These are phyloP conservation scores for Habrosyne pyritoides DNA, from an alignment of 2,888 invertebrate genomes.

Conservation along the genomic window DNA sequence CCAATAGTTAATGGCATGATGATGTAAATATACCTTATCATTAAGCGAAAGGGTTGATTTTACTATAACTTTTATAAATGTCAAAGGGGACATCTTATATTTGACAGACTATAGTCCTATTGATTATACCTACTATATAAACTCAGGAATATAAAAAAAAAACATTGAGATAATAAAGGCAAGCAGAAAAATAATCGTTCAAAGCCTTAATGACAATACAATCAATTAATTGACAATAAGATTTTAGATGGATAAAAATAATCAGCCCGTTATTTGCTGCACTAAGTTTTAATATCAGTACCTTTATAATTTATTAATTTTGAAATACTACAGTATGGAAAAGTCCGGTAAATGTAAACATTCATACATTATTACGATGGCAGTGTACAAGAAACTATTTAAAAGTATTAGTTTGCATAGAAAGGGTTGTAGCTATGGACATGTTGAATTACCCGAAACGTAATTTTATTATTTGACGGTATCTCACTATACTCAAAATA, in stretches of 20 bases:
- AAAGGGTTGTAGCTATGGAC: slow-evolving; percentile 27
- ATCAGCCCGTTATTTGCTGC: neutral
- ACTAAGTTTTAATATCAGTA: neutral
- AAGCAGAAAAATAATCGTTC: neutral
- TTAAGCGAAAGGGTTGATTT: no score
- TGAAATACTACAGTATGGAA: neutral
- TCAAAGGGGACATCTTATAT: no score
- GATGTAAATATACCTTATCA: no score
- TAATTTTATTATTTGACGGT: slow-evolving; percentile 59
- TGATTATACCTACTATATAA: no score
- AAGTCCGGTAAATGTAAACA: neutral
- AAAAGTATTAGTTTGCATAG: slow-evolving; percentile 11
- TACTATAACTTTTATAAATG: no score
- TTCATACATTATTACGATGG: neutral
- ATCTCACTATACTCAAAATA: slow-evolving; percentile 73
- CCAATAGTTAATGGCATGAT: no score
- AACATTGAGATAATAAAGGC: no score
- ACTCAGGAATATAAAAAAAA: no score
- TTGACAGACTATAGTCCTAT: no score
- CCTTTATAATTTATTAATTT: neutral
- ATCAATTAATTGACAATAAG: slow-evolving; percentile 3
- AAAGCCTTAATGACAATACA: neutral
- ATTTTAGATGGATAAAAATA: neutral
- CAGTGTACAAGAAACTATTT: neutral
- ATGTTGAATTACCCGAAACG: slow-evolving; percentile 29